A percentile compares a stretch with the other conserved stretches of the same genome.
These are phyloP conservation scores for Ramazzottius varieornatus DNA, from an alignment of 2,888 invertebrate species.

Conservation along the genomic window DNA sequence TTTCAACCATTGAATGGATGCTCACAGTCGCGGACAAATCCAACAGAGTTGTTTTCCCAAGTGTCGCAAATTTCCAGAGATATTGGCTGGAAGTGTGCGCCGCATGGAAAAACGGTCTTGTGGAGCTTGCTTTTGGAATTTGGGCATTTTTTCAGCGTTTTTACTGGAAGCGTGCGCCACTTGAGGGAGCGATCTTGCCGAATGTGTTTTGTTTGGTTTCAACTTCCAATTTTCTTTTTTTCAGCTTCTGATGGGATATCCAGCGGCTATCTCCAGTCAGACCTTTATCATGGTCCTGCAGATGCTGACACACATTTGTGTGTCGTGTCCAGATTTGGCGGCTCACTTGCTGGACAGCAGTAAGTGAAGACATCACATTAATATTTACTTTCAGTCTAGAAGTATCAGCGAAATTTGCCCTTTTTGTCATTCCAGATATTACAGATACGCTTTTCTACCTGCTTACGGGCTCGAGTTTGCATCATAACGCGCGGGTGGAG, in stretches of 20 bases:
- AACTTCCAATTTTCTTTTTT: too few relatives aligned
- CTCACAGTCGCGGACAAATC: conserved; percentile 10
- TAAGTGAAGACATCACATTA: too few relatives aligned
- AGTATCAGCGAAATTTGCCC: not conserved
- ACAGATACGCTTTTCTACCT: conserved; percentile 79
- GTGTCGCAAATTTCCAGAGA: too few relatives aligned
- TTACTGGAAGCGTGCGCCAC: too few relatives aligned
- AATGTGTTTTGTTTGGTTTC: too few relatives aligned
- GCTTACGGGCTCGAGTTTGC: conserved; percentile 47
- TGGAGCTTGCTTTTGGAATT: too few relatives aligned
- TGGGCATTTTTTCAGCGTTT: too few relatives aligned
- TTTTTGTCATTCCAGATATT: conserved; percentile 33
- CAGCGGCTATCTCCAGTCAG: conserved; percentile 72
- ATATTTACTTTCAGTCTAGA: too few relatives aligned
- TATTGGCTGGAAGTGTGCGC: too few relatives aligned
- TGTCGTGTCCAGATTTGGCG: conserved; percentile 74
- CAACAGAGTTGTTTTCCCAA: too few relatives aligned
- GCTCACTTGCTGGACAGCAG: conserved; percentile 64
- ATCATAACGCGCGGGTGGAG: conserved; percentile 18
- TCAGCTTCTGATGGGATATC: conserved; percentile 63
- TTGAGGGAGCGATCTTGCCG: too few relatives aligned
- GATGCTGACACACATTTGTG: conserved; percentile 84
- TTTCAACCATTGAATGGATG: conserved; percentile 1
- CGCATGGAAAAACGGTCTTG: too few relatives aligned
- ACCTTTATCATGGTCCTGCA: conserved; percentile 87